Evolutionary conservation across 64 coral and sea anemone species (phyloP).

Genomic region (Pocillopora verrucosa): DNA sequence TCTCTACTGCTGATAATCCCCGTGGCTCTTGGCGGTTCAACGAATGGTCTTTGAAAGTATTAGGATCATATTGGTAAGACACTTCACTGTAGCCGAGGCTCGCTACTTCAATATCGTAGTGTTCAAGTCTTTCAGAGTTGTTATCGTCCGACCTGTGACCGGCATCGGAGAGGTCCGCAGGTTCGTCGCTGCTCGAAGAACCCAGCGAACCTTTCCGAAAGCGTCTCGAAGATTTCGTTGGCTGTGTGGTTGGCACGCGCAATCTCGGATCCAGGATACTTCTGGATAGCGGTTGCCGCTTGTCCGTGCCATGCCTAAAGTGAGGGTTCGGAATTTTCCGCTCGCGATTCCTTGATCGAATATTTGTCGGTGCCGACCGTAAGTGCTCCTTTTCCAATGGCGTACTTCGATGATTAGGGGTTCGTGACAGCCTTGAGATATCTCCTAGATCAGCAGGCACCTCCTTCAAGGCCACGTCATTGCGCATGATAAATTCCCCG

Average conservation of each 20-base stretch:
- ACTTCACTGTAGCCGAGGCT: constrained; percentile 86
- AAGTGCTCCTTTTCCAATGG: constrained; percentile 21
- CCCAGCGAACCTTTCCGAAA: constrained; percentile 68
- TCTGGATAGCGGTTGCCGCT: constrained; percentile 37
- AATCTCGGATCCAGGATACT: constrained; percentile 76
- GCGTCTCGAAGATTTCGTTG: constrained; percentile 30
- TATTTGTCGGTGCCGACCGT: background rate
- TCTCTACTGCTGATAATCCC: constrained; percentile 69
- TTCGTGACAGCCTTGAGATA: background rate
- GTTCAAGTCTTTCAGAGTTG: constrained; percentile 85
- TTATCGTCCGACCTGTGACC: constrained; percentile 76
- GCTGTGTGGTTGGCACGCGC: constrained; percentile 18
- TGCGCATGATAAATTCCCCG: constrained; percentile 76
- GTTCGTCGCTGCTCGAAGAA: constrained; percentile 79
- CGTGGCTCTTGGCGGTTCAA: constrained; percentile 65
- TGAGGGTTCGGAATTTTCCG: constrained; percentile 26
- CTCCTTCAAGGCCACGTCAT: constrained; percentile 40
- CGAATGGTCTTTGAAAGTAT: constrained; percentile 69
- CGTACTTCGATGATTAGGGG: constrained; percentile 35
- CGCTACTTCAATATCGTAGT: constrained; percentile 89
- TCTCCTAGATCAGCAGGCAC: background rate
- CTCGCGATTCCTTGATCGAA: constrained; percentile 20
- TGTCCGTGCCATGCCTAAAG: constrained; percentile 35
- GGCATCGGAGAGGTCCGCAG: constrained; percentile 71
- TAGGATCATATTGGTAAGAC: constrained; percentile 90